Evolutionary conservation across 2,797 vertebrate genomes (phyloP).

Genomic region (Neopelma chrysocephalum): DNA sequence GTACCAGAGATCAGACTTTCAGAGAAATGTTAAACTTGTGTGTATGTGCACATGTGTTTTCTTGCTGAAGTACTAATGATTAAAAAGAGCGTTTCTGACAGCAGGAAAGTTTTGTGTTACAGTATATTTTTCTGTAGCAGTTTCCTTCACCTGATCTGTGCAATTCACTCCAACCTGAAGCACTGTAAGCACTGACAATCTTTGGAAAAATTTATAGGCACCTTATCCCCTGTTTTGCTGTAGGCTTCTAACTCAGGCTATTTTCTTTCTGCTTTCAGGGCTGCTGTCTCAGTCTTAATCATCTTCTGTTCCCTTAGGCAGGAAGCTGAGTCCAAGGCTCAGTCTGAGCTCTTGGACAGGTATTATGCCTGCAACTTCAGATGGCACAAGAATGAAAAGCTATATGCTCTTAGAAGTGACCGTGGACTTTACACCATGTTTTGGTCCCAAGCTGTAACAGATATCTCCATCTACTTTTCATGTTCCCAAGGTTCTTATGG

Average conservation of each 20-base stretch:
- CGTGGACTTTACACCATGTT: not conserved
- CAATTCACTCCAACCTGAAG: not conserved
- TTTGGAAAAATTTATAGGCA: not conserved
- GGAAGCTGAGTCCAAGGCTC: not conserved
- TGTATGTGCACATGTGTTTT: not conserved
- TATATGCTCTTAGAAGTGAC: not conserved
- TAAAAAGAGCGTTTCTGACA: slow-evolving; percentile 66
- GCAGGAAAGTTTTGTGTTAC: slow-evolving; percentile 65
- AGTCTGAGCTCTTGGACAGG: not conserved
- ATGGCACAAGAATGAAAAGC: not conserved
- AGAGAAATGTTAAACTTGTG: slow-evolving; percentile 63
- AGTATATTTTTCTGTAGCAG: not conserved
- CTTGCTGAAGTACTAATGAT: slow-evolving; percentile 62
- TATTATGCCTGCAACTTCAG: not conserved
- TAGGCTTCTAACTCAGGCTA: not conserved
- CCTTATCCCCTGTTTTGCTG: not conserved
- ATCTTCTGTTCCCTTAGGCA: not conserved
- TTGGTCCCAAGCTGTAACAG: not conserved
- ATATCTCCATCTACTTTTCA: not conserved
- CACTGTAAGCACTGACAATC: not conserved
- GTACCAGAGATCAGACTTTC: slow-evolving; percentile 66
- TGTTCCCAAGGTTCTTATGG: not conserved
- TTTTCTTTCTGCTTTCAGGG: not conserved
- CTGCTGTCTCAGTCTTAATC: not conserved
- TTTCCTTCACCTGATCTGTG: not conserved